These are phyloP conservation scores for Leptatherina wallacei DNA, from an alignment of 2,797 vertebrate genomes.

Conservation along the genomic window DNA sequence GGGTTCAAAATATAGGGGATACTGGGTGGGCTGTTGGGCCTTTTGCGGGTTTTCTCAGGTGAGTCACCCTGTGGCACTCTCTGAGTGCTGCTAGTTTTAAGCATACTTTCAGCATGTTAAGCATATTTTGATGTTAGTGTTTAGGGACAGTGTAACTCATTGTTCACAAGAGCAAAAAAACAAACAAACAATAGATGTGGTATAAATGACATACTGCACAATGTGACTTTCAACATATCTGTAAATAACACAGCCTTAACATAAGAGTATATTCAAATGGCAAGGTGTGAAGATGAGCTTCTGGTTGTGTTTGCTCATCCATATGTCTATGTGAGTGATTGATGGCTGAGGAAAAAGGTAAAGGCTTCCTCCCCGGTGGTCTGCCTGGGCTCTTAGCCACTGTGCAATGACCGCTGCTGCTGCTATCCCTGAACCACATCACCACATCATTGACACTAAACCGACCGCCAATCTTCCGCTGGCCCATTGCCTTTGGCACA, in stretches of 20 bases:
- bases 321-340: constrained; percentile 72
- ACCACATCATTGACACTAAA: constrained; percentile 82
- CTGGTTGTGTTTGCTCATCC: constrained; percentile 71
- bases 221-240: constrained; percentile 23
- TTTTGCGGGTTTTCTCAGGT: no score
- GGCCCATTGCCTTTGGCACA: constrained; percentile 70
- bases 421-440: constrained; percentile 81
- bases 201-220: constrained; percentile 29
- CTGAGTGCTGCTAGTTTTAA: background rate
- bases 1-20: no score
- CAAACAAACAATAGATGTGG: no score
- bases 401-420: constrained; percentile 79
- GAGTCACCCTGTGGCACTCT: no score
- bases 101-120: background rate
- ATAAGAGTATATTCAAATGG: constrained; percentile 38
- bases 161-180: background rate
- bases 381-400: constrained; percentile 80
- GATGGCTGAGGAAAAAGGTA: constrained; percentile 71
- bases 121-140: background rate
- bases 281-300: constrained; percentile 48
- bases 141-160: background rate
- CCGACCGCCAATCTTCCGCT: constrained; percentile 76
- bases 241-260: constrained; percentile 13
- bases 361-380: constrained; percentile 83
- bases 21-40: no score